Percentiles rank a stretch among this genome's conserved stretches.
Conservation (phyloP, 1,140 invertebrate genomes). For the Rhopalosiphum maidis region DNA sequence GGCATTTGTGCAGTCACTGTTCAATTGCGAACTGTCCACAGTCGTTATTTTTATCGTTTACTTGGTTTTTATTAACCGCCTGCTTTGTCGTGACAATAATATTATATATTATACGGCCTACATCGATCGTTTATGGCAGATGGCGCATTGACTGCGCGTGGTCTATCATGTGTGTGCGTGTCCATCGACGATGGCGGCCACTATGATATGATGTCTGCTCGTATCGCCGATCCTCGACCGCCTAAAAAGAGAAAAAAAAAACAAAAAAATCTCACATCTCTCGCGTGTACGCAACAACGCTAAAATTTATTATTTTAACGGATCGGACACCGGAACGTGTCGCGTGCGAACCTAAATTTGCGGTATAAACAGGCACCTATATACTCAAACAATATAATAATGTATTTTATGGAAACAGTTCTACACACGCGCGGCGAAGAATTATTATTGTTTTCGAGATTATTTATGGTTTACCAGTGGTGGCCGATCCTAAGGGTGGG, state of each 20-base stretch:
- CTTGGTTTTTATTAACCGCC: neutral
- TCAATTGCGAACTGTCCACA: neutral
- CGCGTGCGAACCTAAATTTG: neutral
- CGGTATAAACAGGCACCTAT: neutral
- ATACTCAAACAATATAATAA: neutral
- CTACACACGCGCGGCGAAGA: neutral
- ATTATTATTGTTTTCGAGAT: conserved; percentile 27
- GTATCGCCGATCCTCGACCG: too few relatives aligned
- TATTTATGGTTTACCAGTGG: conserved; percentile 30
- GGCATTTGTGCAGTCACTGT: neutral
- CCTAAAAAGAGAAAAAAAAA: neutral
- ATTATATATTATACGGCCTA: neutral
- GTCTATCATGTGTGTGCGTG: neutral
- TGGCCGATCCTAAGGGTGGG: too few relatives aligned
- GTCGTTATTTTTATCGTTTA: conserved; percentile 12
- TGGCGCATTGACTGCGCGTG: neutral
- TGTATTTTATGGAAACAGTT: neutral
- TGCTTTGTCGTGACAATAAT: neutral
- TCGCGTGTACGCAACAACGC: neutral
- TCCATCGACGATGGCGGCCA: neutral
- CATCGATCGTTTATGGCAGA: neutral
- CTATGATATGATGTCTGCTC: neutral
- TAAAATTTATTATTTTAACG: neutral
- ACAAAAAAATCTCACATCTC: neutral
- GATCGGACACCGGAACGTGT: neutral